Conservation (phyloP, 2,797 vertebrate species). For the Chaetophractus vellerosus region DNA sequence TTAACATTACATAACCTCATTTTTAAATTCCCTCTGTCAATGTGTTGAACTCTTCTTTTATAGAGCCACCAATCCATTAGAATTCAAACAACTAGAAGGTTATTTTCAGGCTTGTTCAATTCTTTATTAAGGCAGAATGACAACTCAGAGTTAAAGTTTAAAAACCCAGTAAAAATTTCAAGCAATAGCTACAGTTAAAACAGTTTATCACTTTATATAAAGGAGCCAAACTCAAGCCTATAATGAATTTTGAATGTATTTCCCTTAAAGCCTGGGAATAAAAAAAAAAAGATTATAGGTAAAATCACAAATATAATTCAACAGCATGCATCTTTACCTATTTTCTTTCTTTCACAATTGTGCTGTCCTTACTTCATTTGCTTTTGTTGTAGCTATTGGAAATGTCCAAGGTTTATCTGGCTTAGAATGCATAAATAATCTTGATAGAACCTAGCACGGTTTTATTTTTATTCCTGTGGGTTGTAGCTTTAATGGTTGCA, state of each 20-base stretch:
- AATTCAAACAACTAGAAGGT: background rate
- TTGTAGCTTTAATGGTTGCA: background rate
- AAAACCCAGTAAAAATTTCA: constrained; percentile 60
- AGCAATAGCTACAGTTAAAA: constrained; percentile 63
- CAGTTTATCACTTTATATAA: constrained; percentile 58
- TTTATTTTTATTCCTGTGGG: constrained; percentile 18
- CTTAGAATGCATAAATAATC: background rate
- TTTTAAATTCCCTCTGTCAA: background rate
- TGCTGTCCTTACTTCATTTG: background rate
- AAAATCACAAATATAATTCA: constrained; percentile 67
- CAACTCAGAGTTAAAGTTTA: constrained; percentile 28
- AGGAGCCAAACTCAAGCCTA: constrained; percentile 22
- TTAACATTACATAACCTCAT: background rate
- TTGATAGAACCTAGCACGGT: background rate
- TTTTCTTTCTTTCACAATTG: background rate
- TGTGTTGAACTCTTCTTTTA: background rate
- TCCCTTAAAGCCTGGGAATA: constrained; percentile 66
- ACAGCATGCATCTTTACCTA: background rate
- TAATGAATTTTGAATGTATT: constrained; percentile 71
- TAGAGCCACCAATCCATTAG: background rate
- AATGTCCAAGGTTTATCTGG: background rate
- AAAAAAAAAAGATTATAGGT: constrained; percentile 65
- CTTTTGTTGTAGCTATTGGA: constrained; percentile 44
- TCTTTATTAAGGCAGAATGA: constrained; percentile 37
- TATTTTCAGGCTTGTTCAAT: constrained; percentile 13